These are phyloP conservation scores for Erythrolamprus reginae DNA, from an alignment of 2,113 vertebrate genomes.

Conservation along the genomic window DNA sequence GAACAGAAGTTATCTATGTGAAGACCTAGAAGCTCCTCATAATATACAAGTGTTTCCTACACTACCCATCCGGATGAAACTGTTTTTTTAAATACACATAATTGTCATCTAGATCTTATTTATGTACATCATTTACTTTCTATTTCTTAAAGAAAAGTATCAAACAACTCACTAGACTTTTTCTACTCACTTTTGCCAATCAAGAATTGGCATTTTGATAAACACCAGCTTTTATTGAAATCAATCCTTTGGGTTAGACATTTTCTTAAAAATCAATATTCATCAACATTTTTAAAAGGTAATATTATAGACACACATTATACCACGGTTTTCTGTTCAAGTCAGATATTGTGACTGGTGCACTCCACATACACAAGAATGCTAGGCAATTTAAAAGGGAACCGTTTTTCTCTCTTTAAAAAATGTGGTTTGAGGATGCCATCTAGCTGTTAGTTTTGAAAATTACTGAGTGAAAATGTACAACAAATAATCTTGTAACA, in stretches of 20 bases:
- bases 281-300: not conserved
- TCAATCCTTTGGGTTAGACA: constrained; percentile 13
- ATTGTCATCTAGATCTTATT: not conserved
- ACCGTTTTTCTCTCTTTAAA: constrained; percentile 40
- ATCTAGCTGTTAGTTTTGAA: constrained; percentile 71
- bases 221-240: not conserved
- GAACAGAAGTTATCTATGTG: not conserved
- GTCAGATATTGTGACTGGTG: constrained; percentile 19
- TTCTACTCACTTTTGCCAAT: not conserved
- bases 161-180: not conserved
- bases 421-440: constrained; percentile 67
- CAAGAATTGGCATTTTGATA: constrained; percentile 23
- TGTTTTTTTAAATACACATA: not conserved
- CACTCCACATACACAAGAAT: constrained; percentile 7
- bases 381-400: constrained; percentile 17
- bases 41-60: not conserved
- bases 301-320: constrained; percentile 23
- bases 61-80: not conserved
- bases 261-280: constrained; percentile 15
- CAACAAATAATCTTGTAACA: not conserved
- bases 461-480: constrained; percentile 38
- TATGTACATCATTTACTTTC: not conserved
- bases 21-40: not conserved
- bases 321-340: constrained; percentile 1
- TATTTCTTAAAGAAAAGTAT: not conserved